Percentiles rank a stretch among this genome's conserved stretches.
Evolutionary conservation across 2,888 invertebrate species (phyloP).

Genomic region (Vesta saturnalis): DNA sequence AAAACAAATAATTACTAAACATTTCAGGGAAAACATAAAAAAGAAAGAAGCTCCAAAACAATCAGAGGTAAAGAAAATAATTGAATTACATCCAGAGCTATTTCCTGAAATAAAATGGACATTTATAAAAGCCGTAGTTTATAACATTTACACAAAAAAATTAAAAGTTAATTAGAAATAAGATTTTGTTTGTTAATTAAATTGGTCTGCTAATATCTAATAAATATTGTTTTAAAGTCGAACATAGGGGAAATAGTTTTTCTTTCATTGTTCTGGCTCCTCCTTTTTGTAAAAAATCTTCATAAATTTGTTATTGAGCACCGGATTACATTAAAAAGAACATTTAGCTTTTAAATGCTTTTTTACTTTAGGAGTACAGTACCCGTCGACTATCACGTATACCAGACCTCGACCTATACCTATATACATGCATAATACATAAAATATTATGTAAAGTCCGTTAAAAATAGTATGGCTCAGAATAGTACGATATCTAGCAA

Average conservation of each 20-base stretch:
- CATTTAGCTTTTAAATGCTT: no score
- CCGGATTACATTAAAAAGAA: no score
- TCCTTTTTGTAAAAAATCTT: no score
- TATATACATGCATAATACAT: background rate
- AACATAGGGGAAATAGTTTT: background rate
- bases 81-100: background rate
- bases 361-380: no score
- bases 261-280: background rate
- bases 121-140: background rate
- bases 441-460: background rate
- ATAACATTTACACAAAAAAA: background rate
- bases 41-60: slow-evolving; percentile 4
- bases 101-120: slow-evolving; percentile 1
- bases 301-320: no score
- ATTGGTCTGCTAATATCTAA: background rate
- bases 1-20: slow-evolving; percentile 1
- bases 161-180: slow-evolving; percentile 1
- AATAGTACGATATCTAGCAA: background rate
- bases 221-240: background rate
- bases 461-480: background rate
- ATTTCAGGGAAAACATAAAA: background rate
- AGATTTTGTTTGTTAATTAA: background rate
- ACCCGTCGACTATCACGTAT: no score
- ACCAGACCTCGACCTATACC: no score
- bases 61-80: background rate